Evolutionary conservation across 1,140 invertebrate genomes (phyloP).

Genomic region (Zaprionus inermis): DNA sequence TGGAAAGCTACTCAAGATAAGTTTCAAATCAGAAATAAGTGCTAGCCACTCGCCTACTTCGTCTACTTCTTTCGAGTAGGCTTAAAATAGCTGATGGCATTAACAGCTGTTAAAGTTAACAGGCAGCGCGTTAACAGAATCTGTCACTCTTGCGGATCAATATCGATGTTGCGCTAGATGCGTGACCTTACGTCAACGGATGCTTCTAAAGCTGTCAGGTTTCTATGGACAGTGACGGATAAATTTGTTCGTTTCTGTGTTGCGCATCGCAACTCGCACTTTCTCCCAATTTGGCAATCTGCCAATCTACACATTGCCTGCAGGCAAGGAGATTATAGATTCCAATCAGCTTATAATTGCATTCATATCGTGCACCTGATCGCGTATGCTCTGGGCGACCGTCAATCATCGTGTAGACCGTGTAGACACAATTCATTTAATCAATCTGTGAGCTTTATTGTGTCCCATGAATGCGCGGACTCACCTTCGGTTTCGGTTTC

Average conservation of each 20-base stretch:
- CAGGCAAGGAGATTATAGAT: slow-evolving; percentile 36
- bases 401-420: slow-evolving; percentile 28
- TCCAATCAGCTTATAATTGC: slow-evolving; percentile 48
- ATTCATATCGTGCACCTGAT: slow-evolving; percentile 26
- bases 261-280: slow-evolving; percentile 33
- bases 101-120: neutral
- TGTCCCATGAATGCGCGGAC: slow-evolving; percentile 21
- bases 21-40: neutral
- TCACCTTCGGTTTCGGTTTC: slow-evolving; percentile 31
- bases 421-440: slow-evolving; percentile 19
- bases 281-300: slow-evolving; percentile 44
- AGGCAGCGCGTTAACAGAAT: neutral
- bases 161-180: neutral
- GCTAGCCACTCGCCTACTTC: no score
- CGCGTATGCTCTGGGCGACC: slow-evolving; percentile 24
- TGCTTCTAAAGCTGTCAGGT: slow-evolving; percentile 18
- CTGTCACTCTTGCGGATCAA: neutral
- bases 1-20: slow-evolving; percentile 43
- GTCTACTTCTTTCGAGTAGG: neutral
- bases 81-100: slow-evolving; percentile 1
- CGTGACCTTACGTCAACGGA: neutral
- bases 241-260: slow-evolving; percentile 27
- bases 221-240: slow-evolving; percentile 9
- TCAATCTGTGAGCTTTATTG: slow-evolving; percentile 33
- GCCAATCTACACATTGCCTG: slow-evolving; percentile 22